Evolutionary conservation across 1,140 invertebrate genomes (phyloP), one percentile per base, ranked within the genome.

Genomic region (Drosophila bocqueti): DNA sequence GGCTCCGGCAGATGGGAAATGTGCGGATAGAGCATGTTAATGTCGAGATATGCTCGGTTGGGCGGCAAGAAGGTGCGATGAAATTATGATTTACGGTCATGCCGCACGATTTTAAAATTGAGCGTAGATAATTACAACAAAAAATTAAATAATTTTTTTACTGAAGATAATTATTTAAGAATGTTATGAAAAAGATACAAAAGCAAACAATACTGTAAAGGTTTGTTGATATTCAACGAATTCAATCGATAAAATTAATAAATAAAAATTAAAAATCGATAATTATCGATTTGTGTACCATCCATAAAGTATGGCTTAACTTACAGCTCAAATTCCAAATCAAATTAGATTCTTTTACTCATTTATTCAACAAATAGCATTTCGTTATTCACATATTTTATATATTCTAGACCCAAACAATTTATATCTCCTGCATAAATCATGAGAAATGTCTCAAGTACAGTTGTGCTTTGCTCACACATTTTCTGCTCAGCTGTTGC

Each of bases 401-500:
- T 24, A 24, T 26, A 16, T 38, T 36, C 40, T 36, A 34, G 58
- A 62, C 36, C n/a, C 34, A 26, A 24, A 59, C 29, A 46, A 40
- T 63, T 67, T 47, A 38, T 38, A 42, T 63, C 72, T 74, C 13
- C 11, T 50, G 42, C 58, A 43, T 43, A 62, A 74, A 54, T 55
- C 21, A 75, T 54, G 18, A 18, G 34, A 36, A 55, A 36, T 74
- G 57, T 50, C 71, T 75, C 43, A 55, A 64, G 73, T 76, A 76
- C 71, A 76, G 73, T 75, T 75, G 71, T 55, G 59, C 49, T 15
- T 16, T 31, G 24, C 16, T 34, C 24, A 36, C 40, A 6, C 61
- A 73, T 73, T 67, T 34, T 16, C 18, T 13, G 54, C 59, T 63
- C 79, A 82, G 75, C 80, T 82, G 79, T 50, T 78, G 63, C 64